Conservation (phyloP, 53 echinoderm and acorn worm species). For the Temnopleurus reevesii region DNA sequence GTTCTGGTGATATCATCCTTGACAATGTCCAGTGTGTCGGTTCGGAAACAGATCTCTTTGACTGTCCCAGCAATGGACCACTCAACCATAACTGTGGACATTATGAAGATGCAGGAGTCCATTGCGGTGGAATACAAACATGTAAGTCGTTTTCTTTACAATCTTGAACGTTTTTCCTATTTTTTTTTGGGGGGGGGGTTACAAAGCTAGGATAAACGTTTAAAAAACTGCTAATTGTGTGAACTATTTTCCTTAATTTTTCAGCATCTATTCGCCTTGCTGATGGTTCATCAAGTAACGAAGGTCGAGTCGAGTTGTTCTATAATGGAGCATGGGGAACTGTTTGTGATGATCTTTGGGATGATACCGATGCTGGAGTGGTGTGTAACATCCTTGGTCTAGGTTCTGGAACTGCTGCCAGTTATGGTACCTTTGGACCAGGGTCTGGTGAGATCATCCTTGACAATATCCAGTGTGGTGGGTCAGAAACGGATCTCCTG, state of each 20-base stretch:
- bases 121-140: no score
- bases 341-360: conserved; percentile 54
- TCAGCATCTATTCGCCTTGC: not conserved
- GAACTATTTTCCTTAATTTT: no score
- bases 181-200: no score
- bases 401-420: conserved; percentile 13
- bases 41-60: not conserved
- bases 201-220: no score
- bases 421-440: not conserved
- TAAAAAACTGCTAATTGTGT: no score
- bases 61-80: not conserved
- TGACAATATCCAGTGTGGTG: conserved; percentile 16
- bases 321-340: conserved; percentile 43
- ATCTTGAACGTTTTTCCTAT: not conserved
- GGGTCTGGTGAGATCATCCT: conserved; percentile 11
- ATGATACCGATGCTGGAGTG: conserved; percentile 53
- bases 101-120: no score
- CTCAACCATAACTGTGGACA: not conserved
- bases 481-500: conserved; percentile 8
- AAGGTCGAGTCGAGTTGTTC: conserved; percentile 56
- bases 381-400: conserved; percentile 47
- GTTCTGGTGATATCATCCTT: not conserved
- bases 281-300: not conserved
- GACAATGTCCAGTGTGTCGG: not conserved
- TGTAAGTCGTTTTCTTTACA: not conserved